Evolutionary conservation across 2,888 invertebrate species (phyloP).

Genomic region (Apantesis nais): DNA sequence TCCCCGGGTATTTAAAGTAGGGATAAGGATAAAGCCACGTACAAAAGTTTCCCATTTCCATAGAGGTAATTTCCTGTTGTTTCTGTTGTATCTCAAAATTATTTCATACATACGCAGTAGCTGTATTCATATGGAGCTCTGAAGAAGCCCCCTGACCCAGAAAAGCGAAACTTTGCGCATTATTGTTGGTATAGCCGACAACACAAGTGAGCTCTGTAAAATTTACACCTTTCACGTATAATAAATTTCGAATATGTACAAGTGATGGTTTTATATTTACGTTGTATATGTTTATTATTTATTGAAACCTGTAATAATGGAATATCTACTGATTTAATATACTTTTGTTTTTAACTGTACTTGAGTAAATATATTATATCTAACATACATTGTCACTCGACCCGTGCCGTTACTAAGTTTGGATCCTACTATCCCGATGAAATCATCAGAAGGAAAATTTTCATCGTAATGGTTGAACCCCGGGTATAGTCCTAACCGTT

Average conservation of each 20-base stretch:
- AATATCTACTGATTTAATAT: slow-evolving; percentile 17
- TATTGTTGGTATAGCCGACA: slow-evolving; percentile 55
- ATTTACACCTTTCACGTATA: slow-evolving; percentile 41
- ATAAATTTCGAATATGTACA: slow-evolving; percentile 41
- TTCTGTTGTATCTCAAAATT: slow-evolving; percentile 48
- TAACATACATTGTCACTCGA: slow-evolving; percentile 41
- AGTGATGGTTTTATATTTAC: slow-evolving; percentile 37
- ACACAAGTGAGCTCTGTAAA: slow-evolving; percentile 49
- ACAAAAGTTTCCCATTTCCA: slow-evolving; percentile 46
- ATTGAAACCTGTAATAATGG: slow-evolving; percentile 12
- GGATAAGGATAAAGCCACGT: slow-evolving; percentile 43
- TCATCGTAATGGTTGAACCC: slow-evolving; percentile 27
- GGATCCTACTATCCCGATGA: slow-evolving; percentile 46
- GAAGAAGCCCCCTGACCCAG: slow-evolving; percentile 52
- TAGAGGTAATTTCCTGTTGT: slow-evolving; percentile 57
- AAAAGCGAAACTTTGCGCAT: slow-evolving; percentile 60
- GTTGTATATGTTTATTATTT: slow-evolving; percentile 27
- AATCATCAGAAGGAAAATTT: slow-evolving; percentile 49
- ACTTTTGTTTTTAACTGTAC: slow-evolving; percentile 45
- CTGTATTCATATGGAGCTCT: slow-evolving; percentile 42
- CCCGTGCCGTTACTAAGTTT: slow-evolving; percentile 52
- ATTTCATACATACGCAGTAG: slow-evolving; percentile 51
- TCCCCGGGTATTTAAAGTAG: slow-evolving; percentile 27
- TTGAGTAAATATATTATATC: slow-evolving; percentile 28
- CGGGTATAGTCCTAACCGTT: slow-evolving; percentile 35